These are phyloP conservation scores for Sorex maritimensis DNA, from an alignment of 2,797 vertebrate species.

Conservation along the genomic window DNA sequence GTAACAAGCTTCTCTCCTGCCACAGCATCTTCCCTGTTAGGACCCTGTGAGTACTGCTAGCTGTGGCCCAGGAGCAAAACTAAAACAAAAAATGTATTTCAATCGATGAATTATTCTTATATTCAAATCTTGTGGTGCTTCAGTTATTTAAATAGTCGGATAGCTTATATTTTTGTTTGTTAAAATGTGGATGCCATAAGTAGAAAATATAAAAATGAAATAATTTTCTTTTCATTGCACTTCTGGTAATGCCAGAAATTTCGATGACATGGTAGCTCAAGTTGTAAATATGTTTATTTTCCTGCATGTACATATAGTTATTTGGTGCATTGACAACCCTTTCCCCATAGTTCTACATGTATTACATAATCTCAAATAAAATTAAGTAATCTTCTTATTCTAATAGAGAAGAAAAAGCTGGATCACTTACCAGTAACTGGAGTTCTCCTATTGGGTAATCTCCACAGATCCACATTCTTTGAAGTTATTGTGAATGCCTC, in stretches of 20 bases:
- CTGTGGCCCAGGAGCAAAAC: too few species aligned
- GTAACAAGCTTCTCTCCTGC: too few species aligned
- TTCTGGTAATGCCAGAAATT: conserved; percentile 61
- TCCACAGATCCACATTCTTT: conserved; percentile 88
- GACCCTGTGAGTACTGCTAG: too few species aligned
- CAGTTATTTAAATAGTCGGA: conserved; percentile 40
- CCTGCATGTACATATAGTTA: conserved; percentile 18
- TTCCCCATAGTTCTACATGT: conserved; percentile 60
- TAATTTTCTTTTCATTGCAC: conserved; percentile 60
- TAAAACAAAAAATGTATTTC: too few species aligned
- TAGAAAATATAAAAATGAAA: neutral
- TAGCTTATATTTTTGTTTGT: conserved; percentile 61
- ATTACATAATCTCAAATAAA: conserved; percentile 81
- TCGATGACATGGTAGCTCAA: conserved; percentile 25
- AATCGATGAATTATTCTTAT: conserved; percentile 39
- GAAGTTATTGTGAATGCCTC: conserved; percentile 86
- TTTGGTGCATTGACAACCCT: conserved; percentile 45
- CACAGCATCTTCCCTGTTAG: too few species aligned
- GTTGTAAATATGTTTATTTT: conserved; percentile 58
- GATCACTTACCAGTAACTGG: conserved; percentile 87
- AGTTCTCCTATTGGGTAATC: conserved; percentile 88
- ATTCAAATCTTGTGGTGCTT: conserved; percentile 51
- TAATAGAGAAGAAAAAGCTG: conserved; percentile 87
- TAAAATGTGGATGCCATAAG: conserved; percentile 51
- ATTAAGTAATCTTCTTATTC: conserved; percentile 85